Evolutionary conservation across 2,888 invertebrate genomes (phyloP), one percentile per base, ranked within the genome.

Genomic region (Stenodema calcarata): DNA sequence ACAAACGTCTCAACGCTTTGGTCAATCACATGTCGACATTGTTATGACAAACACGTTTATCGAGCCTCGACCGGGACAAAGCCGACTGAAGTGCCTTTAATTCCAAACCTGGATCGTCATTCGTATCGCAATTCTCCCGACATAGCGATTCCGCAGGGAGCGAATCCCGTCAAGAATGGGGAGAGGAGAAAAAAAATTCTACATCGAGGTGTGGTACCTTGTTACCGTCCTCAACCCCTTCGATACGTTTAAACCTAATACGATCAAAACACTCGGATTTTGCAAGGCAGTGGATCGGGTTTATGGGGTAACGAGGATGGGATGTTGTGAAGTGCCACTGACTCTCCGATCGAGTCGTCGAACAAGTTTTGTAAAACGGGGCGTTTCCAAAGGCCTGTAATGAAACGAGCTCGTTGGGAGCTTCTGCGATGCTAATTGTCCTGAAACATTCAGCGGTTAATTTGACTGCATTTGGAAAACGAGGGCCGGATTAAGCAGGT

Each of bases 291-390:
- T n/a, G 11, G 62, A 18, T 18, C 18, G 18, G 23, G 23, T n/a
- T 62, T 62, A 62, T 62, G 62, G 62, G 62, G 62, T 62, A 62
- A 62, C 62, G 62, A 62, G 62, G 62, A 62, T 62, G 62, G 62
- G 62, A 62, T 62, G 62, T 62, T 62, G 62, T 62, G 62, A 62
- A 62, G 62, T 62, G 62, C 62, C 62, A 23, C 62, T 62, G 62
- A 23, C 23, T 7, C 27, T 62, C 4, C 6, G 7, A 23, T 4
- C 23, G 3, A 9, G 62, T 62, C 62, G 62, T 9, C 18, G 23
- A 7, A 62, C 23, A 7, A 23, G 18, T 62, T 62, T 62, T 62
- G 62, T 62, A 23, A 62, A 62, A 62, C 62, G 23, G 62, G 62
- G 62, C 62, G 62, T 62, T 62, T 18, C 62, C 27, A 54, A 18